Evolutionary conservation across 1,140 invertebrate species (phyloP).

Genomic region (Trachymyrmex septentrionalis): DNA sequence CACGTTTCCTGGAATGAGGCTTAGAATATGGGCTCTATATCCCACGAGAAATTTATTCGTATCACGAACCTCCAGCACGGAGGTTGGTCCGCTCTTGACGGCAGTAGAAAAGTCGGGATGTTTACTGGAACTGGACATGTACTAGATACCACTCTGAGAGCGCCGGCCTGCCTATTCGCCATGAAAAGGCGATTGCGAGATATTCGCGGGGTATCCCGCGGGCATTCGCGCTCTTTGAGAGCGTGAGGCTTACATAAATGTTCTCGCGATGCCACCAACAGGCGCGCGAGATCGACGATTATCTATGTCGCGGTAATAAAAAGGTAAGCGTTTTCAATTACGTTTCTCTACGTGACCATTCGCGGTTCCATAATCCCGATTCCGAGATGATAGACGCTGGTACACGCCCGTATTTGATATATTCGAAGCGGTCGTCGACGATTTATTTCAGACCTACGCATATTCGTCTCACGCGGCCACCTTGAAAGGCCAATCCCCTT

Average conservation of each 20-base stretch:
- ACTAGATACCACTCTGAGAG: constrained; percentile 47
- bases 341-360: neutral
- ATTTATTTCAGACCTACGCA: constrained; percentile 28
- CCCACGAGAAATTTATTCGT: constrained; percentile 67
- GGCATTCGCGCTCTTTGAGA: constrained; percentile 54
- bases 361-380: constrained; percentile 22
- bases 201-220: constrained; percentile 59
- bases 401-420: constrained; percentile 17
- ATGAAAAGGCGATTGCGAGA: constrained; percentile 56
- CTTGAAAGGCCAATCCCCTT: constrained; percentile 48
- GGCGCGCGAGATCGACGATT: neutral
- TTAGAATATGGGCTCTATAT: constrained; percentile 15
- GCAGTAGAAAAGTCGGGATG: constrained; percentile 56
- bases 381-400: neutral
- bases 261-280: constrained; percentile 41
- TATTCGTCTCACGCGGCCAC: constrained; percentile 55
- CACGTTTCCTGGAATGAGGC: constrained; percentile 18
- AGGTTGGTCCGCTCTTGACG: constrained; percentile 64
- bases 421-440: neutral
- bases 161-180: constrained; percentile 33
- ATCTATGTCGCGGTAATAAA: neutral
- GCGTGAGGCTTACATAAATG: constrained; percentile 19
- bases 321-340: constrained; percentile 47
- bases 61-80: constrained; percentile 62
- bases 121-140: constrained; percentile 65